These are phyloP conservation scores for Amblyopsis hoosieri DNA, from an alignment of 2,797 vertebrate genomes.

Conservation along the genomic window DNA sequence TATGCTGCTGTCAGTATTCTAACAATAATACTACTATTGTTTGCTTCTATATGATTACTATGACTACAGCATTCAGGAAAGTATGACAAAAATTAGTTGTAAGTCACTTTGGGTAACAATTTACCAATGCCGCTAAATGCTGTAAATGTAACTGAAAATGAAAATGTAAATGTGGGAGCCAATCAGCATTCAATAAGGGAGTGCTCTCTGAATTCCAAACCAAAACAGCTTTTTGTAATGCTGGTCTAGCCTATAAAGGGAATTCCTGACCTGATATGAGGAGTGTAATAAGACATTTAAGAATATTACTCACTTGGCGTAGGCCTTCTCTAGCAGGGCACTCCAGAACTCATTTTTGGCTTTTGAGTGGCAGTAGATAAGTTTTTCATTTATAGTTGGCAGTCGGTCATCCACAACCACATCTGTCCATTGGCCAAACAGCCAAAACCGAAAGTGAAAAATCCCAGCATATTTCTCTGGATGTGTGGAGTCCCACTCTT, in stretches of 20 bases:
- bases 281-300: not conserved
- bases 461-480: constrained; percentile 87
- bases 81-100: no score
- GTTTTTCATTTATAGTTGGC: constrained; percentile 82
- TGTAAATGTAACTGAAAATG: no score
- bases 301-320: constrained; percentile 86
- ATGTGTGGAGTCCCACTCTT: constrained; percentile 88
- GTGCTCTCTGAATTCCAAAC: no score
- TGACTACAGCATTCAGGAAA: no score
- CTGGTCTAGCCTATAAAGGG: not conserved
- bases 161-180: no score
- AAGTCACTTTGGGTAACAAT: no score
- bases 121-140: no score
- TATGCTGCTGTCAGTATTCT: no score
- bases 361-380: constrained; percentile 93
- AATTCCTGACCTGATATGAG: not conserved
- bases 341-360: constrained; percentile 93
- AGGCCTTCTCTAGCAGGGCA: constrained; percentile 92
- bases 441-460: constrained; percentile 94
- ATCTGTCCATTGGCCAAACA: constrained; percentile 89
- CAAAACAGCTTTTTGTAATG: no score
- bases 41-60: no score
- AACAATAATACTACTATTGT: no score
- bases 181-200: no score
- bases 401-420: constrained; percentile 93